These are phyloP conservation scores for Hyles euphorbiae DNA, from an alignment of 1,140 invertebrate species.

Conservation along the genomic window DNA sequence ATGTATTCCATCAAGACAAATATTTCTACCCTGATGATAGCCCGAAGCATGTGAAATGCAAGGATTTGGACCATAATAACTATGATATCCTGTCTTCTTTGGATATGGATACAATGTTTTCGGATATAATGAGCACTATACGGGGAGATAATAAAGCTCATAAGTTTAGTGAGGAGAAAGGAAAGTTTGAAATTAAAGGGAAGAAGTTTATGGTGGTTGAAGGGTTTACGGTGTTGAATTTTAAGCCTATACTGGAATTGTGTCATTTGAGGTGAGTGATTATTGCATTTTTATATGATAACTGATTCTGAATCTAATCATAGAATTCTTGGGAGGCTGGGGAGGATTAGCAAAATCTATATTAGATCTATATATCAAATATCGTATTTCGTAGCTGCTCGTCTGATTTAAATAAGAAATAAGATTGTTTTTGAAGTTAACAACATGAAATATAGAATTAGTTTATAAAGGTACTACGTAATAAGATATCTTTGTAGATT, in stretches of 20 bases:
- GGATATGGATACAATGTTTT: slow-evolving; percentile 84
- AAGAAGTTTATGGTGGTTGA: slow-evolving; percentile 82
- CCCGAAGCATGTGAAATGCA: slow-evolving; percentile 79
- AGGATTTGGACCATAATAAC: slow-evolving; percentile 84
- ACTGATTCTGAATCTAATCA: background rate
- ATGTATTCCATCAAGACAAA: slow-evolving; percentile 82
- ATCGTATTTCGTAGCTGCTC: too few relatives aligned
- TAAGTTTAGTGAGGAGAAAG: slow-evolving; percentile 12
- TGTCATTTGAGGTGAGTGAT: slow-evolving; percentile 76
- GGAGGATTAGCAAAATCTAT: too few relatives aligned
- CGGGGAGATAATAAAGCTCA: slow-evolving; percentile 39
- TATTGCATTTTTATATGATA: slow-evolving; percentile 2
- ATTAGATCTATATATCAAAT: too few relatives aligned
- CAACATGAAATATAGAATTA: too few relatives aligned
- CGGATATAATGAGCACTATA: slow-evolving; percentile 73
- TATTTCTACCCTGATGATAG: slow-evolving; percentile 85
- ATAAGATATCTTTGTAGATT: too few relatives aligned
- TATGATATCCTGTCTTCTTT: slow-evolving; percentile 85
- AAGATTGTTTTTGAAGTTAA: too few relatives aligned
- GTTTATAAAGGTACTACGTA: too few relatives aligned
- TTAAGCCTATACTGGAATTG: slow-evolving; percentile 78
- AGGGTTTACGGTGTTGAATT: slow-evolving; percentile 86
- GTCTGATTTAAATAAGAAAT: too few relatives aligned
- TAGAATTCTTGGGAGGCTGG: too few relatives aligned
- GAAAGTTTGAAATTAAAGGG: slow-evolving; percentile 32